Evolutionary conservation across 2,797 vertebrate genomes (phyloP), one percentile per base, ranked within the genome.

Genomic region (Falco berigora): DNA sequence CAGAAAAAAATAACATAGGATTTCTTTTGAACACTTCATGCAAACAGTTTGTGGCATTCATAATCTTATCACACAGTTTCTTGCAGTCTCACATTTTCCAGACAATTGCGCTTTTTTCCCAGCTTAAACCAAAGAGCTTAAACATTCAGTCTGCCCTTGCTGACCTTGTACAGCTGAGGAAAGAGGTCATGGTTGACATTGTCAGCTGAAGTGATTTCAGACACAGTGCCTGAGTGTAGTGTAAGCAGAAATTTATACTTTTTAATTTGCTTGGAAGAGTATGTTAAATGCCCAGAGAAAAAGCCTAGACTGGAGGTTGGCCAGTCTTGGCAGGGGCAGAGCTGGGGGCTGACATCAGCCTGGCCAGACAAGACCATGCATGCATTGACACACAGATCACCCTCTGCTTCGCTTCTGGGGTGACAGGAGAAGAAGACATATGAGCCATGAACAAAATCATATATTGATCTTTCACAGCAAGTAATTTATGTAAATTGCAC

Each of bases 401-500:
- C 34, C 24, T 49, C 40, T 21, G 30, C 86, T 56, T 83, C 77
- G 28, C 42, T 74, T 52, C 47, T 32, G 25, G 62, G 83, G 23
- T 82, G 58, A 67, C 66, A 69, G 78, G 56, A 79, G 88, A 68
- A 83, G 74, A 18, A 0, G 28, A 67, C 46, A 19, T 21, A 15
- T 11, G 36, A 80, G 79, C 50, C 53, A 64, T 23, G 66, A n/a
- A 40, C 38, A 63, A 49, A 49, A 42, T 86, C 18, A 0, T 61
- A 24, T n/a, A 69, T 76, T 34, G 58, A 79, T 71, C 89, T 86
- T 83, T 72, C 89, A 58, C 46, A 79, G 92, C 58, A 44, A 49
- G 75, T 72, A 86, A 92, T 95, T 94, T 94, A 96, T 92, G 95
- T 47, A 90, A 93, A 96, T 92, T 50, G 66, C 69, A 62, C 76